phyloP scores from a whole-genome alignment of 2,113 vertebrate species.

The Anser cygnoides region DNA sequence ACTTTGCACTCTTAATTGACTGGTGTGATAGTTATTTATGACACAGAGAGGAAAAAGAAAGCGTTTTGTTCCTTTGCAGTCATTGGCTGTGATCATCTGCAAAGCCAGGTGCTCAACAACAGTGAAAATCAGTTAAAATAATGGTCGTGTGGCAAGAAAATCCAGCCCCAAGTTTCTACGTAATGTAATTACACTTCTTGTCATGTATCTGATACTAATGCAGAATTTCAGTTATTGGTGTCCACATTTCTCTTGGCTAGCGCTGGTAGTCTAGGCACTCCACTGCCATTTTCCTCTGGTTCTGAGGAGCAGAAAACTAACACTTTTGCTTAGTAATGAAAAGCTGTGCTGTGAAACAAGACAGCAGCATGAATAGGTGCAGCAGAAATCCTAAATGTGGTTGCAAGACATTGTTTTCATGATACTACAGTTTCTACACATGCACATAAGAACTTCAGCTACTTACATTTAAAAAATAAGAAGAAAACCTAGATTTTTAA shows the following conservation, averaged over 20 bases:
- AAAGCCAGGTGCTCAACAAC: neutral
- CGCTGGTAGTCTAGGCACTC: neutral
- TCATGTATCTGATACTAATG: neutral
- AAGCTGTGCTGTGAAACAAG: neutral
- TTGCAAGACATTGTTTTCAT: neutral
- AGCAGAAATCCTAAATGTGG: neutral
- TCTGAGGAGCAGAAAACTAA: neutral
- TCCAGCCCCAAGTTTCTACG: neutral
- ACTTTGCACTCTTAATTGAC: neutral
- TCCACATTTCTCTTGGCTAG: neutral
- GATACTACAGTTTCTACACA: neutral
- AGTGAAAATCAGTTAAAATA: neutral
- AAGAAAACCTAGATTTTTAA: no score
- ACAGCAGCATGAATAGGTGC: neutral
- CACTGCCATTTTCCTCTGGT: neutral
- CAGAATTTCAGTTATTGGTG: neutral
- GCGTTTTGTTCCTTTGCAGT: neutral
- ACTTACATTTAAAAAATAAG: neutral
- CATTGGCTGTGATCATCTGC: accelerated
- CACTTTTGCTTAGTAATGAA: neutral
- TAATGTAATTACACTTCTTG: neutral
- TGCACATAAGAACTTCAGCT: neutral
- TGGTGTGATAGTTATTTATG: neutral
- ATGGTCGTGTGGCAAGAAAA: neutral
- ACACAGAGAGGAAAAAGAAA: neutral